phyloP scores from a whole-genome alignment of 1,140 invertebrate species.

The Parasteatoda tepidariorum region DNA sequence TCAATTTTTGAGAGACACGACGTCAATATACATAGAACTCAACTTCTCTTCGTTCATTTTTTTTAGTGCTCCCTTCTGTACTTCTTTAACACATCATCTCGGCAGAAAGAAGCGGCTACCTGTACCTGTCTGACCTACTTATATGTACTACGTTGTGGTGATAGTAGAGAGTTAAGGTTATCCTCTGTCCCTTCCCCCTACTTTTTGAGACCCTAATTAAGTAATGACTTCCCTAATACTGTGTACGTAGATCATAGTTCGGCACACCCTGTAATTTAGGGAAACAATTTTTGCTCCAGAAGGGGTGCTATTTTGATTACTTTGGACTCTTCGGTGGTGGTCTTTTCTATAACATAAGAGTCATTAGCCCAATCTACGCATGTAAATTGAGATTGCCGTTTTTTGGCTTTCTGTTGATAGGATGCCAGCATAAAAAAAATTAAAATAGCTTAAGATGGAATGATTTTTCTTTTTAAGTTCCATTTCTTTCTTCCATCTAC shows the following conservation, averaged over 20 bases:
- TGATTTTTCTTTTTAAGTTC: too few species aligned
- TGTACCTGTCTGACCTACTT: slow-evolving; percentile 42
- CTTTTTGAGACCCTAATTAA: slow-evolving; percentile 11
- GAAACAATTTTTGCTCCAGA: slow-evolving; percentile 23
- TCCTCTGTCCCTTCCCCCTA: background rate
- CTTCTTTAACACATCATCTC: slow-evolving; percentile 14
- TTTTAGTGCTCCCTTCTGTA: slow-evolving; percentile 1
- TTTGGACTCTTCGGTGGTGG: background rate
- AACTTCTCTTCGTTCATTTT: background rate
- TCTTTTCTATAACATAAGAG: too few species aligned
- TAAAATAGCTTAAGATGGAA: too few species aligned
- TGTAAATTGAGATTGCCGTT: too few species aligned
- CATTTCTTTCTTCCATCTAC: too few species aligned
- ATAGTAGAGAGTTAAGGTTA: background rate
- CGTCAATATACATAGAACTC: slow-evolving; percentile 33
- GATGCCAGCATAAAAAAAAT: too few species aligned
- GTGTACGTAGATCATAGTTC: background rate
- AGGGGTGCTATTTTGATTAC: slow-evolving; percentile 17
- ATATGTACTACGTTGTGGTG: background rate
- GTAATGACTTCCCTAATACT: slow-evolving; percentile 30
- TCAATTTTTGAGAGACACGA: slow-evolving; percentile 35
- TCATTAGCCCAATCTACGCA: too few species aligned
- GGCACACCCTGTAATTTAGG: slow-evolving; percentile 35
- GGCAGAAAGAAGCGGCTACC: background rate
- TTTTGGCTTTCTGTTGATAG: too few species aligned